These are phyloP conservation scores for Thymallus thymallus DNA, from an alignment of 2,113 vertebrate genomes.

Conservation along the genomic window DNA sequence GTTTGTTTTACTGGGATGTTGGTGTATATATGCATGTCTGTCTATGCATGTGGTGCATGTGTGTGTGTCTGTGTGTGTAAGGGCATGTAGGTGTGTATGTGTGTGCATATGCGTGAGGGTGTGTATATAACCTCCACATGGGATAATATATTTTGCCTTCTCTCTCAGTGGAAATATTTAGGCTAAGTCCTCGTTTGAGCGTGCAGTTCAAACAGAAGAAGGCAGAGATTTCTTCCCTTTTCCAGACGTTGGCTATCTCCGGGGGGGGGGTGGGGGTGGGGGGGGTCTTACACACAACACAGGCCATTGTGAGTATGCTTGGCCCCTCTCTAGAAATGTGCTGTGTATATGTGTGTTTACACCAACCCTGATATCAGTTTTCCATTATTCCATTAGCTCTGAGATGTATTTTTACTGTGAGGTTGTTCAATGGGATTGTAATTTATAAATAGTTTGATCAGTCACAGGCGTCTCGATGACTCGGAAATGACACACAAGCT, in stretches of 20 bases:
- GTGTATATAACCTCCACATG: slow-evolving; percentile 39
- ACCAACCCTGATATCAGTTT: slow-evolving; percentile 58
- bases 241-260: slow-evolving; percentile 35
- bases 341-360: slow-evolving; percentile 56
- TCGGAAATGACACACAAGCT: slow-evolving; percentile 28
- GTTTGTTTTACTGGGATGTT: not conserved
- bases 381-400: slow-evolving; percentile 41
- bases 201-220: slow-evolving; percentile 58
- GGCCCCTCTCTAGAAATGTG: not conserved
- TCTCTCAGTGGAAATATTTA: slow-evolving; percentile 61
- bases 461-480: slow-evolving; percentile 46
- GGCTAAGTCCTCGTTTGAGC: slow-evolving; percentile 54
- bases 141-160: slow-evolving; percentile 60
- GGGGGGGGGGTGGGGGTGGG: slow-evolving; percentile 1
- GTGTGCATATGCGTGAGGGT: slow-evolving; percentile 8
- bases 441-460: slow-evolving; percentile 65
- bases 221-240: slow-evolving; percentile 35
- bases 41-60: not conserved
- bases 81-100: not conserved
- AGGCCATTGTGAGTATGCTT: slow-evolving; percentile 36
- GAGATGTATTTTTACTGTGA: slow-evolving; percentile 60
- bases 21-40: not conserved
- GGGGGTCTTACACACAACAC: slow-evolving; percentile 36
- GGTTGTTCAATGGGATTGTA: slow-evolving; percentile 38
- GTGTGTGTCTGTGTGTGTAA: slow-evolving; percentile 23